phyloP scores from a whole-genome alignment of 1,140 invertebrate species.

The Ostrea edulis region DNA sequence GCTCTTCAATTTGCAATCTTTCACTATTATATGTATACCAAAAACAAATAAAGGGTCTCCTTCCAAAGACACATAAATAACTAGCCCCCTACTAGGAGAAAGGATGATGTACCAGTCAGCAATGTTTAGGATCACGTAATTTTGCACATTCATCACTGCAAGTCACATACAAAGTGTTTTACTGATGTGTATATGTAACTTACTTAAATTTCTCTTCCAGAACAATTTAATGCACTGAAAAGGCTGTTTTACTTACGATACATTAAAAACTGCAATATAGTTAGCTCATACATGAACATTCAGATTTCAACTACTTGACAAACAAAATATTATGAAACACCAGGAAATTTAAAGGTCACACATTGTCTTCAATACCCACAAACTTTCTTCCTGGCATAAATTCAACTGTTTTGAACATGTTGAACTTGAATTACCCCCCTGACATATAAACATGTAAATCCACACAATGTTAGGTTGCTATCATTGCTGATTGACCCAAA shows the following conservation, averaged over 20 bases:
- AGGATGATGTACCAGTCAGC: background rate
- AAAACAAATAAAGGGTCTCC: constrained; percentile 10
- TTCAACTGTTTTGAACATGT: background rate
- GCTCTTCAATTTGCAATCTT: constrained; percentile 12
- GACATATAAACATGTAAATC: background rate
- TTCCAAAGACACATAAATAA: background rate
- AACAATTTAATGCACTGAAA: too few species aligned
- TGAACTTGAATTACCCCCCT: constrained; percentile 6
- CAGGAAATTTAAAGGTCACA: background rate
- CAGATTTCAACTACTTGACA: too few species aligned
- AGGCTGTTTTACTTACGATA: too few species aligned
- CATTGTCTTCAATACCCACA: background rate
- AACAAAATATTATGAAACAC: background rate
- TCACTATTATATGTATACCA: background rate
- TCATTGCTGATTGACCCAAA: background rate
- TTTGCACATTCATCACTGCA: background rate
- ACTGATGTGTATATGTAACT: too few species aligned
- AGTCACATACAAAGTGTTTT: too few species aligned
- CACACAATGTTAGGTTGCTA: constrained; percentile 23
- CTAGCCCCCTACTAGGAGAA: background rate
- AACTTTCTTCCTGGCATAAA: background rate
- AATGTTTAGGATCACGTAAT: background rate
- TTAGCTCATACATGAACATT: too few species aligned
- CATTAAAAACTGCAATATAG: background rate
- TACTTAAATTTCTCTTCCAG: too few species aligned